These are phyloP conservation scores for Leptopterna dolabrata DNA, from an alignment of 2,888 invertebrate genomes.

Conservation along the genomic window DNA sequence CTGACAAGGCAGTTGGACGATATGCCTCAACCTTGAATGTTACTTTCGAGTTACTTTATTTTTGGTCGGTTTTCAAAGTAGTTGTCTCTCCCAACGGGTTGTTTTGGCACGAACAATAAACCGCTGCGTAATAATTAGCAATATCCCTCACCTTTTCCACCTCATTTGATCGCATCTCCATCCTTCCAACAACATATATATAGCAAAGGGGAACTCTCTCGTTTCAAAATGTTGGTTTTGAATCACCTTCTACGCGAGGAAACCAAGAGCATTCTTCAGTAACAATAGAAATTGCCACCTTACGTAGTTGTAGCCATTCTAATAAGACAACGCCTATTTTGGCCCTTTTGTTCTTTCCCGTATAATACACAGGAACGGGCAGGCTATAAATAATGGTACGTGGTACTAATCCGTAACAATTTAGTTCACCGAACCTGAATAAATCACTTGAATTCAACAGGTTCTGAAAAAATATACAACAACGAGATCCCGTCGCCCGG, in stretches of 20 bases:
- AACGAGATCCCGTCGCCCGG: not conserved
- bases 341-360: not conserved
- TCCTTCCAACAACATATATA: too few species aligned
- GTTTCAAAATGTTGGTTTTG: not conserved
- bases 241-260: not conserved
- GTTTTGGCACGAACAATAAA: too few species aligned
- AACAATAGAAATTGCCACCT: not conserved
- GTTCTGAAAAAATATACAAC: constrained; percentile 14
- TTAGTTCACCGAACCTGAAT: constrained; percentile 29
- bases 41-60: too few species aligned
- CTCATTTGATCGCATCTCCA: too few species aligned
- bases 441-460: constrained; percentile 29
- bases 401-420: constrained; percentile 30
- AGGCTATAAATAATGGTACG: constrained; percentile 9
- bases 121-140: too few species aligned
- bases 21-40: too few species aligned
- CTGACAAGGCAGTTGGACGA: too few species aligned
- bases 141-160: too few species aligned
- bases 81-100: too few species aligned
- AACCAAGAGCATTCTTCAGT: not conserved
- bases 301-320: not conserved
- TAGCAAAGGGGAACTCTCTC: too few species aligned
- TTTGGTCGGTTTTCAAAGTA: too few species aligned
- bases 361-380: not conserved
- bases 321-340: not conserved